Evolutionary conservation across 2,797 vertebrate species (phyloP), one percentile per base, ranked within the genome.

Genomic region (Acanthornis magna): DNA sequence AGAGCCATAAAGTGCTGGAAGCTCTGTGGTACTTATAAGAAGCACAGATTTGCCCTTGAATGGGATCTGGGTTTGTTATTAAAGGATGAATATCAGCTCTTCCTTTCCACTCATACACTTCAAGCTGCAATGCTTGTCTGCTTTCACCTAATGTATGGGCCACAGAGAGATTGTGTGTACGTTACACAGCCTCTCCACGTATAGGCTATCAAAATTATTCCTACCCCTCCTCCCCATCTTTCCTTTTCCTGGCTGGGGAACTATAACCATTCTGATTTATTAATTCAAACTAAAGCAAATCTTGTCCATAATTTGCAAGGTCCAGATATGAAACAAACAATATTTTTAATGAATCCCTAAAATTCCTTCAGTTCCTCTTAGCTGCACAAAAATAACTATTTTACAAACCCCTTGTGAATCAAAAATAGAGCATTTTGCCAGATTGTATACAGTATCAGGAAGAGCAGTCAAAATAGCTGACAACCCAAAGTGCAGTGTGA

Each of bases 341-440:
- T 86, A 50, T 62, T 73, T 93, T 94, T 79, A 88, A 82, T 79
- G 21, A 90, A 82, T 90, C 80, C 55, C 51, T n/a, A 4, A 88
- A 84, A 74, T 70, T 94, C 43, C 36, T 86, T 60, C 23, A 45
- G 42, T 91, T 91, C 38, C 73, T 88, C 54, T 45, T 62, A 82
- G 50, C 34, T 61, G 55, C 57, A 82, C n/a, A 91, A 66, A 91
- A 88, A 76, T 67, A 93, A 66, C 40, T 86, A 36, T 73, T 89
- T 91, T 76, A 85, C 45, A 93, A 93, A 79, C 22, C 57, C 16
- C 71, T 79, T 1, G 4, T 72, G 92, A 57, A 82, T 84, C 51
- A 92, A 70, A 92, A 95, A 60, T 53, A 83, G 58, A 89, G 58
- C 36, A 76, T 88, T 84, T 62, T 91, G 32, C 51, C 66, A 91